phyloP scores from a whole-genome alignment of 1,140 invertebrate genomes.

The Eurytemora carolleeae region DNA sequence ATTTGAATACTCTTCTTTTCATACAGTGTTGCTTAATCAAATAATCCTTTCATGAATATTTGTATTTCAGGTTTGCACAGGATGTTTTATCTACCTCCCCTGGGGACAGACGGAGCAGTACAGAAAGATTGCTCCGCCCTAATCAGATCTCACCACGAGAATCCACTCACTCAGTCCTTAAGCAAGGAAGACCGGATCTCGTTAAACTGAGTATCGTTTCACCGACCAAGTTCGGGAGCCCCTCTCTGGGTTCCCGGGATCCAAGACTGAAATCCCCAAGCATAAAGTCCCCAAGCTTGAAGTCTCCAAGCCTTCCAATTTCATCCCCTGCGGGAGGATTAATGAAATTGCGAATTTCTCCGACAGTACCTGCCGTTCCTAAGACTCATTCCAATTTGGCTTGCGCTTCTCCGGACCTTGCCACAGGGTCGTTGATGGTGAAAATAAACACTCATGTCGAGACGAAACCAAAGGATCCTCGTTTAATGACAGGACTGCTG shows the following conservation, averaged over 20 bases:
- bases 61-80: background rate
- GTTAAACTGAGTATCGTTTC: background rate
- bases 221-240: background rate
- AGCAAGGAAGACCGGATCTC: background rate
- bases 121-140: background rate
- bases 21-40: no score
- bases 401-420: no score
- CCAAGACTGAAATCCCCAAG: constrained; percentile 11
- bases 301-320: background rate
- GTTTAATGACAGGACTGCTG: background rate
- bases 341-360: background rate
- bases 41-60: no score
- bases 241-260: background rate
- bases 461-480: no score
- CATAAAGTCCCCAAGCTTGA: constrained; percentile 4
- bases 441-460: no score
- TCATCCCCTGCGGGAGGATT: background rate
- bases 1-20: no score
- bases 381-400: no score
- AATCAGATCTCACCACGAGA: background rate
- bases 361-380: background rate
- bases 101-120: background rate
- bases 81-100: background rate
- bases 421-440: no score
- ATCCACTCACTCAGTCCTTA: background rate